phyloP scores from a whole-genome alignment of 2,888 invertebrate species.

The Cataglyphis livida region DNA sequence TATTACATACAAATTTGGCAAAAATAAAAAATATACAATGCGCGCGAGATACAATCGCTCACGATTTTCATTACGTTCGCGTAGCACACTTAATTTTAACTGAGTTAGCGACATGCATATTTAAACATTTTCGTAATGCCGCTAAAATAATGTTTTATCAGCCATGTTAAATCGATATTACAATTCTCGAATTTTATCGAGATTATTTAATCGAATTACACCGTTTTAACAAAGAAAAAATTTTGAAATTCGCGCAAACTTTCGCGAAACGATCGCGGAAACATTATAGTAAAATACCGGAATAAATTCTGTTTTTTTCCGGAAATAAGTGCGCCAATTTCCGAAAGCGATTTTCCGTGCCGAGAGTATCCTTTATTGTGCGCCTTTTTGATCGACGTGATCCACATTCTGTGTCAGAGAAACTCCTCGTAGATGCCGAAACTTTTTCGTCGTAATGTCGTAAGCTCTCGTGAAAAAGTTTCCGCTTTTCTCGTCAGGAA shows the following conservation, averaged over 20 bases:
- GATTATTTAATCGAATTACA: neutral
- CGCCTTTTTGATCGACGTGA: constrained; percentile 67
- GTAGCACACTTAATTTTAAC: constrained; percentile 26
- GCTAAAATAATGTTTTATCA: constrained; percentile 15
- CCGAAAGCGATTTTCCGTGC: neutral
- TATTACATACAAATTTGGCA: neutral
- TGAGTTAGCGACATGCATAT: constrained; percentile 1
- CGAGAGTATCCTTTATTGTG: constrained; percentile 39
- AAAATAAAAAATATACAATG: neutral
- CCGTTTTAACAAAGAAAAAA: neutral
- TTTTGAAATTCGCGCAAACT: neutral
- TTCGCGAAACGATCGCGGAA: neutral
- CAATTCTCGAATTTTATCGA: constrained; percentile 20
- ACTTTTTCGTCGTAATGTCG: constrained; percentile 70
- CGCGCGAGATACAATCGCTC: neutral
- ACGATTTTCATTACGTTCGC: constrained; percentile 3
- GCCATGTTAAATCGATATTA: neutral
- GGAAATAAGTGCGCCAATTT: constrained; percentile 30
- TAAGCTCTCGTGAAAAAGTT: constrained; percentile 69
- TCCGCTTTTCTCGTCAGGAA: constrained; percentile 26
- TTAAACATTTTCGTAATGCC: constrained; percentile 19
- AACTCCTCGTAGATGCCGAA: constrained; percentile 62
- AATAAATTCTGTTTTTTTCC: constrained; percentile 19
- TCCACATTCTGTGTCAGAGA: constrained; percentile 60
- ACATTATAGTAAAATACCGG: constrained; percentile 6